These are phyloP conservation scores for Pollachius pollachius DNA, from an alignment of 2,113 vertebrate genomes.

Conservation along the genomic window DNA sequence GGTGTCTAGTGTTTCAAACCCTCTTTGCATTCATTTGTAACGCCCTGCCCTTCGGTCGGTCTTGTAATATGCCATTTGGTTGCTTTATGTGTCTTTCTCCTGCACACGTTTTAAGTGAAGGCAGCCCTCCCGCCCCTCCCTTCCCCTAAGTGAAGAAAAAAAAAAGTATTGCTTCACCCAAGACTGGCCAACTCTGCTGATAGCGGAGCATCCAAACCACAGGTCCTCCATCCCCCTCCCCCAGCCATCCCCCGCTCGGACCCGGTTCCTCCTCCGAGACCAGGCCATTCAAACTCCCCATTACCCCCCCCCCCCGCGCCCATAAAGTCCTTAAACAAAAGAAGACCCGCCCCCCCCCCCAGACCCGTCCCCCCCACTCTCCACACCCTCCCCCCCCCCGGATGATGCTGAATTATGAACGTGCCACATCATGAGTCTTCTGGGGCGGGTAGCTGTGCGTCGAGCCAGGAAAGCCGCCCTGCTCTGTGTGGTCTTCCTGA, in stretches of 20 bases:
- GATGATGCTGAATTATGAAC: constrained; percentile 99
- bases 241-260: constrained; percentile 33
- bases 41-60: constrained; percentile 45
- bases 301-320: constrained; percentile 30
- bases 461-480: constrained; percentile 92
- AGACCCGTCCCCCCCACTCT: constrained; percentile 49
- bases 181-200: constrained; percentile 75
- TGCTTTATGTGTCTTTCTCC: constrained; percentile 53
- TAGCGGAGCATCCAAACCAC: constrained; percentile 39
- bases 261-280: constrained; percentile 35
- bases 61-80: constrained; percentile 52
- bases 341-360: constrained; percentile 28
- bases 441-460: constrained; percentile 96
- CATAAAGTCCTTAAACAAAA: constrained; percentile 22
- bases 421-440: constrained; percentile 99
- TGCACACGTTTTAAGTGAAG: constrained; percentile 46
- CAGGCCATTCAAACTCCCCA: constrained; percentile 38
- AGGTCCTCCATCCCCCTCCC: constrained; percentile 24
- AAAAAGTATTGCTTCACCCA: constrained; percentile 76
- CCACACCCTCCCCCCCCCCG: constrained; percentile 60
- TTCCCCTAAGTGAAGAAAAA: constrained; percentile 53
- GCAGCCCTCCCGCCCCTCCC: constrained; percentile 20
- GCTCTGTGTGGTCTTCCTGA: constrained; percentile 89
- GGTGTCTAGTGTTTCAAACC: constrained; percentile 77
- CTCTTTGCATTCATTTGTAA: constrained; percentile 70